Conservation (phyloP, 92 coral and sea anemone species). For the Montipora capitata region DNA sequence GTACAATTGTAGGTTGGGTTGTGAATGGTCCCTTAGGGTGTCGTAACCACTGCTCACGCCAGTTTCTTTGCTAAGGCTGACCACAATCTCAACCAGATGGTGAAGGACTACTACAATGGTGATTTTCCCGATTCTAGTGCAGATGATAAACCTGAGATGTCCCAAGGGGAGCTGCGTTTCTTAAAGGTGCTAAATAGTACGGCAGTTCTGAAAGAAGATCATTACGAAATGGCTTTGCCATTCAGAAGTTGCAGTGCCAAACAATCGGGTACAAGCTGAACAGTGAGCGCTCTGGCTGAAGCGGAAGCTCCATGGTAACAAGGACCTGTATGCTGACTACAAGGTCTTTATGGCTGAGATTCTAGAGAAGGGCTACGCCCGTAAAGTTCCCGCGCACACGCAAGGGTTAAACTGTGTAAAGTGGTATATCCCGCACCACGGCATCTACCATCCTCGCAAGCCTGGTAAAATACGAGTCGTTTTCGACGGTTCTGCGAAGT, state of each 20-base stretch:
- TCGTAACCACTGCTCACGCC: background rate
- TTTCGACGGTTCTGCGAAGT: constrained; percentile 1
- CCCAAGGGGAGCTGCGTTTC: constrained; percentile 19
- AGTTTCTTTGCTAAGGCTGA: constrained; percentile 4
- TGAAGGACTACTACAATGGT: constrained; percentile 18
- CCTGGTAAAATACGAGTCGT: background rate
- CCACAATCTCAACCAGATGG: background rate
- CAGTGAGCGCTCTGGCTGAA: constrained; percentile 30
- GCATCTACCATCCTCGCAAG: constrained; percentile 17
- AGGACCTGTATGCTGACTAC: constrained; percentile 7
- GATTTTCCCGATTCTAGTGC: background rate
- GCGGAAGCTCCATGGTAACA: constrained; percentile 10
- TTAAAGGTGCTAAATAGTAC: background rate
- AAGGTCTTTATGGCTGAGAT: constrained; percentile 13
- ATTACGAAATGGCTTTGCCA: constrained; percentile 16
- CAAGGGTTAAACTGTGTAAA: background rate
- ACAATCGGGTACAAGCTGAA: constrained; percentile 5
- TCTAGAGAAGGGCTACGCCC: constrained; percentile 30
- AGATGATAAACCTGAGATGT: constrained; percentile 17
- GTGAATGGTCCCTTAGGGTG: constrained; percentile 46
- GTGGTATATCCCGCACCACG: constrained; percentile 12
- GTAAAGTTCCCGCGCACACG: constrained; percentile 15
- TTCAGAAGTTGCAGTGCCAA: constrained; percentile 19
- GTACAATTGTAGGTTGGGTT: constrained; percentile 28
- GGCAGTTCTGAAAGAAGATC: constrained; percentile 1